These are phyloP conservation scores for Cantharis rustica DNA, from an alignment of 2,888 invertebrate genomes.

Conservation along the genomic window DNA sequence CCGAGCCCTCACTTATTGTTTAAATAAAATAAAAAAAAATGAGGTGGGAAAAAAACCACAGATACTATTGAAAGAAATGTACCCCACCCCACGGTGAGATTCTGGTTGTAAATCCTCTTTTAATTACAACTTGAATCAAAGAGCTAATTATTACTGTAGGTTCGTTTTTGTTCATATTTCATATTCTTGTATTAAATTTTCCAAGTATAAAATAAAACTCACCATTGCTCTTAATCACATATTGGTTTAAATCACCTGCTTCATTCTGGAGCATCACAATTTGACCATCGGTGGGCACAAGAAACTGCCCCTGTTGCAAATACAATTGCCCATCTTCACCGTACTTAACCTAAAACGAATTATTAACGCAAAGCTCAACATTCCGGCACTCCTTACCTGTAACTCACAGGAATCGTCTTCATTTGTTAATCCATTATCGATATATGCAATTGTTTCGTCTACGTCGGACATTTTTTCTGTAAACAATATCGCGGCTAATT, in stretches of 20 bases:
- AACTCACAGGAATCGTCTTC: neutral
- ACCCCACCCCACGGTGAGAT: too few species aligned
- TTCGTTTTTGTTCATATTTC: too few species aligned
- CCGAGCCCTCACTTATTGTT: too few species aligned
- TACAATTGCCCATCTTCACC: slow-evolving; percentile 13
- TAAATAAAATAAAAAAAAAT: too few species aligned
- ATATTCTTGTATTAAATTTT: too few species aligned
- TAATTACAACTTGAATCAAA: too few species aligned
- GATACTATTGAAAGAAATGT: too few species aligned
- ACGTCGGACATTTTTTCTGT: neutral
- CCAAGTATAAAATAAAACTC: neutral
- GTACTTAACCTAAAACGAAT: neutral
- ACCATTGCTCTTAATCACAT: neutral
- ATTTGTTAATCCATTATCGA: neutral
- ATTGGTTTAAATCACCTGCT: neutral
- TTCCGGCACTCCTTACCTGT: neutral
- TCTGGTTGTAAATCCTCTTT: too few species aligned
- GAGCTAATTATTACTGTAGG: too few species aligned
- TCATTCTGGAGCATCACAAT: slow-evolving; percentile 26
- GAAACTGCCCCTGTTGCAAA: slow-evolving; percentile 26
- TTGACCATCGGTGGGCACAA: slow-evolving; percentile 26
- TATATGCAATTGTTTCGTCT: neutral
- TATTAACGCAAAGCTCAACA: neutral
- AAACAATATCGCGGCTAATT: neutral
- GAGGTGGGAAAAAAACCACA: too few species aligned